Evolutionary conservation across 2,113 vertebrate species (phyloP).

Genomic region (Paracanthobrama guichenoti): DNA sequence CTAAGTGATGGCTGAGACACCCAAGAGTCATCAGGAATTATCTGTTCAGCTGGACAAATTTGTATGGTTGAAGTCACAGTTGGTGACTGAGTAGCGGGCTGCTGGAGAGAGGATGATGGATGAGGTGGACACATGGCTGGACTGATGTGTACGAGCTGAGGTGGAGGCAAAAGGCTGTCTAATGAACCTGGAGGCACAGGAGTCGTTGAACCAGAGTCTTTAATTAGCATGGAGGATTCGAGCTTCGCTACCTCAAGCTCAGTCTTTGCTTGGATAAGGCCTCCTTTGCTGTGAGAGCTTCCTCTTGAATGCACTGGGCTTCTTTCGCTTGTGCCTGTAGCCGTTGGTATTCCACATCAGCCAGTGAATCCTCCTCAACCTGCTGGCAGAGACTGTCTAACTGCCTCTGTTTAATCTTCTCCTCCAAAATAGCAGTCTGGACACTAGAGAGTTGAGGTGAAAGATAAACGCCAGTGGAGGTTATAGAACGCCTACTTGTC

Average conservation of each 20-base stretch:
- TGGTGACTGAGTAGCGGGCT: too few species aligned
- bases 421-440: constrained; percentile 4
- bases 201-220: not conserved
- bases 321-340: not conserved
- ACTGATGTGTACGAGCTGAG: not conserved
- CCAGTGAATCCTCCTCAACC: not conserved
- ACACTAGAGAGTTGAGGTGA: not conserved
- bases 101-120: too few species aligned
- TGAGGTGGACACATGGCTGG: not conserved
- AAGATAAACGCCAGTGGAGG: not conserved
- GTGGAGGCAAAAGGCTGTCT: not conserved
- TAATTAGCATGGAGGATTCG: not conserved
- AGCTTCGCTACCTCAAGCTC: not conserved
- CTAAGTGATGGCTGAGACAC: not conserved
- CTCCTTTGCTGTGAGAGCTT: not conserved
- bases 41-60: too few species aligned
- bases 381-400: not conserved
- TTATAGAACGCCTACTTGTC: not conserved
- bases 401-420: constrained; percentile 3
- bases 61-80: too few species aligned
- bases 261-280: not conserved
- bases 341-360: not conserved
- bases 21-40: not conserved
- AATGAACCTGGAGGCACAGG: not conserved
- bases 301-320: not conserved